phyloP scores from a whole-genome alignment of 2,797 vertebrate species.

The Myotis vivesi region DNA sequence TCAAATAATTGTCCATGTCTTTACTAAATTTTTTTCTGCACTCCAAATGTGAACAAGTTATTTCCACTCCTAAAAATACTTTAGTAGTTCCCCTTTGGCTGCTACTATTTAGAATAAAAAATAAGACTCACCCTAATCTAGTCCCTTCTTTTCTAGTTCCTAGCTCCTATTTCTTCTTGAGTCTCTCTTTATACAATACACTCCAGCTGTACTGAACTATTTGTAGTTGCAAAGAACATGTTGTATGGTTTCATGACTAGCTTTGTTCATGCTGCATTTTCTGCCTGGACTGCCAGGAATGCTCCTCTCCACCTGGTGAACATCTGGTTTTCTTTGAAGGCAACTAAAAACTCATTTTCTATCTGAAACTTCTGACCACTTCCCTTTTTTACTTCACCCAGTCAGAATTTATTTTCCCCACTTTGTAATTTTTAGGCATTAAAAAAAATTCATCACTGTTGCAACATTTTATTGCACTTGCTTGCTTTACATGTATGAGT shows the following conservation, averaged over 20 bases:
- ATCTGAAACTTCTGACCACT: constrained; percentile 39
- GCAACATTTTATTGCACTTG: not conserved
- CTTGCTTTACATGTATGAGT: not conserved
- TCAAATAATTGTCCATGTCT: not conserved
- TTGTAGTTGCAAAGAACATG: not conserved
- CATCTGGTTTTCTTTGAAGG: constrained; percentile 59
- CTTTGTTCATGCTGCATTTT: not conserved
- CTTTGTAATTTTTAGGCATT: not conserved
- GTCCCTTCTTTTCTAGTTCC: not conserved
- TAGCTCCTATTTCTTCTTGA: not conserved
- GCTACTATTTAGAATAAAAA: not conserved
- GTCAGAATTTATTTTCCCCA: constrained; percentile 25
- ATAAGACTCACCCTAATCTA: not conserved
- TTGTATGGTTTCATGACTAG: not conserved
- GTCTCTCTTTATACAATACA: not conserved
- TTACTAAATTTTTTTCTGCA: not conserved
- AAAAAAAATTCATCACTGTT: not conserved
- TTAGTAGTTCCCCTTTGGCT: not conserved
- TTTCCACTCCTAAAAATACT: not conserved
- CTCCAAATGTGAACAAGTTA: not conserved
- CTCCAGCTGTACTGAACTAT: not conserved
- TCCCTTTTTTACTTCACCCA: constrained; percentile 42
- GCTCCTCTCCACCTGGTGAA: constrained; percentile 42
- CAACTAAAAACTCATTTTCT: constrained; percentile 22
- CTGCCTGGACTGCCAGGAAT: not conserved